Evolutionary conservation across 1,140 invertebrate genomes (phyloP), one percentile per base, ranked within the genome.

Genomic region (Drosophila novamexicana): DNA sequence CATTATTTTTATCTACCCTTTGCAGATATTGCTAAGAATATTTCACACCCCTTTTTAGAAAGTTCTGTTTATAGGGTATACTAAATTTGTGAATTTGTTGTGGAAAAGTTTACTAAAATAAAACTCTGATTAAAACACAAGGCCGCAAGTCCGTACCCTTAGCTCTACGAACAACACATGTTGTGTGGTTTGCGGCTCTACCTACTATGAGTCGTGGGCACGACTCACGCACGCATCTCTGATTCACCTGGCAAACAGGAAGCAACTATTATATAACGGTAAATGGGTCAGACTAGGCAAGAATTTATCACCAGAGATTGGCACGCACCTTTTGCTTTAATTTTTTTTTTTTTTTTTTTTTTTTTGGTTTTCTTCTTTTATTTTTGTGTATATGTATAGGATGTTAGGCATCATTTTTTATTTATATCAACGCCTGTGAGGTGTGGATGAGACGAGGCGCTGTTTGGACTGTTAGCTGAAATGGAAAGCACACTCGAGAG

Each of bases 401-500:
- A 57, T 64, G 44, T 64, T 47, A 50, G 66, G 66, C 79, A 86
- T 88, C 83, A 86, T 88, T 83, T 88, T 88, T 86, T 86, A 86
- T 86, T 86, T 83, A 88, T 83, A 75, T 62, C 69, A 78, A 58
- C 62, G 54, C 59, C 69, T 42, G 54, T 63, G 50, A 69, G 74
- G 79, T 70, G 69, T 36, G n/a, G 34, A 29, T 32, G 47, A 44
- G 22, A 42, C 7, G 37, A n/a, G 36, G 22, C 8, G 42, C 47
- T 29, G 16, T 49, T 57, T 62, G 22, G 72, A 53, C 45, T 79
- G 83, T 75, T 83, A 83, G 83, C 56, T 88, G 83, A 88, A 88
- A 88, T 89, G 83, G 83, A 88, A 88, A 88, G 84, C 69, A 88
- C 84, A 88, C 84, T 80, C 80, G 69, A 89, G 73, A 89, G 83